Conservation (phyloP, 2,113 vertebrate genomes). For the Camarhynchus parvulus region DNA sequence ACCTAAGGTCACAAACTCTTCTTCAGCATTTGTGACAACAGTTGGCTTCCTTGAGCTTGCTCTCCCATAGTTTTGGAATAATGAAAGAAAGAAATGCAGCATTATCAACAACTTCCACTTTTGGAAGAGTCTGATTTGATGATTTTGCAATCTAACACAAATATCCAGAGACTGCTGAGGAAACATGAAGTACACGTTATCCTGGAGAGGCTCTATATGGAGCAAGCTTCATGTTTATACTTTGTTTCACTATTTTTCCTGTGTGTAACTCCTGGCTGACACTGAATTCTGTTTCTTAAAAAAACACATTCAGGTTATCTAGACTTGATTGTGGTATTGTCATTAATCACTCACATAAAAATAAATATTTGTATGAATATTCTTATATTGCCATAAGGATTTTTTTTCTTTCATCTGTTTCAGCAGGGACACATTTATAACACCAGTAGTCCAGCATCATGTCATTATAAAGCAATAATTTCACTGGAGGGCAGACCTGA, state of each 20-base stretch:
- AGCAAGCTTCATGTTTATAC: background rate
- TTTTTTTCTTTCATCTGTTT: background rate
- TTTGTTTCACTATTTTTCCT: background rate
- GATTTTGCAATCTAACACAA: background rate
- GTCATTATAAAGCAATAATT: background rate
- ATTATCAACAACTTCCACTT: background rate
- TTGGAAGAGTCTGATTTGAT: background rate
- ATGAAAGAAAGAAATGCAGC: background rate
- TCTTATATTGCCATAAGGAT: background rate
- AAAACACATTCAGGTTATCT: rapidly evolving
- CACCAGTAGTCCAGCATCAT: background rate
- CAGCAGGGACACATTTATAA: background rate
- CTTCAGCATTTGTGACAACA: background rate
- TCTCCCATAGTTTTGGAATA: background rate
- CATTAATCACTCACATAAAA: background rate
- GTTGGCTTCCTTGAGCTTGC: background rate
- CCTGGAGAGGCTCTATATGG: background rate
- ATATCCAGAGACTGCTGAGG: background rate
- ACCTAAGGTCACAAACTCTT: background rate
- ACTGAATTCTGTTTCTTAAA: background rate
- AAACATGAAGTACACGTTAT: background rate
- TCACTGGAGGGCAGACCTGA: background rate
- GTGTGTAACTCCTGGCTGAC: background rate
- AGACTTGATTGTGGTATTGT: background rate
- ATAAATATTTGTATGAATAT: background rate